Conservation (phyloP, 2,797 vertebrate species). For the Poeciliopsis turneri region DNA sequence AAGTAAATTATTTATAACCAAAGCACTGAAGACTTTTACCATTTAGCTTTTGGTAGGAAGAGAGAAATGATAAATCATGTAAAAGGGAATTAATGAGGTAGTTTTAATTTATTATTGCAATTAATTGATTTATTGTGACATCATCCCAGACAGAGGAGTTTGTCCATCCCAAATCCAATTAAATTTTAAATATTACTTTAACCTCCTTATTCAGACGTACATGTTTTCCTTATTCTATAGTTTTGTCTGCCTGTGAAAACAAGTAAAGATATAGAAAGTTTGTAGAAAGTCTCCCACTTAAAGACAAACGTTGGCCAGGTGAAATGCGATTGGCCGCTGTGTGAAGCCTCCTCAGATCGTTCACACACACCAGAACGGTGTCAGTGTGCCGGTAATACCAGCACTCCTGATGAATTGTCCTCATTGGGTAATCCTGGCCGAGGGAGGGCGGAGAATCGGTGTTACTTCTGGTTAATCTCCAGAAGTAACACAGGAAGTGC, state of each 20-base stretch:
- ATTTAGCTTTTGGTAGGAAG: too few species aligned
- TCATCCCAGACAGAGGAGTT: too few species aligned
- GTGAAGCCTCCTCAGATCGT: background rate
- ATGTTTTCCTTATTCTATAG: background rate
- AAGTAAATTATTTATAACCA: too few species aligned
- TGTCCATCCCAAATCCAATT: too few species aligned
- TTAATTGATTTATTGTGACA: too few species aligned
- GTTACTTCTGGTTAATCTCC: slow-evolving; percentile 53
- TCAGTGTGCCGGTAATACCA: slow-evolving; percentile 45
- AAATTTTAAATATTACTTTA: too few species aligned
- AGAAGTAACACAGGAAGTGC: slow-evolving; percentile 5
- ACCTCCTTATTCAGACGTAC: too few species aligned
- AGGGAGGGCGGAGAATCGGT: slow-evolving; percentile 18
- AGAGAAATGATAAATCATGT: too few species aligned
- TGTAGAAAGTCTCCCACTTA: background rate
- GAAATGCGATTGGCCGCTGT: background rate
- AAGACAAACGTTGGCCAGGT: background rate
- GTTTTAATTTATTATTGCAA: too few species aligned
- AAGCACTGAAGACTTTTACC: too few species aligned
- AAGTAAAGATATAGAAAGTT: background rate
- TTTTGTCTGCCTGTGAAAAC: background rate
- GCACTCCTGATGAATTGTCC: slow-evolving; percentile 5
- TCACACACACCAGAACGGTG: background rate
- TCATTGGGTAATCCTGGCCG: slow-evolving; percentile 58
- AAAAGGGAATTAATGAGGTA: too few species aligned